These are phyloP conservation scores for Cartodere bifasciata DNA, from an alignment of 2,888 invertebrate genomes.

Conservation along the genomic window DNA sequence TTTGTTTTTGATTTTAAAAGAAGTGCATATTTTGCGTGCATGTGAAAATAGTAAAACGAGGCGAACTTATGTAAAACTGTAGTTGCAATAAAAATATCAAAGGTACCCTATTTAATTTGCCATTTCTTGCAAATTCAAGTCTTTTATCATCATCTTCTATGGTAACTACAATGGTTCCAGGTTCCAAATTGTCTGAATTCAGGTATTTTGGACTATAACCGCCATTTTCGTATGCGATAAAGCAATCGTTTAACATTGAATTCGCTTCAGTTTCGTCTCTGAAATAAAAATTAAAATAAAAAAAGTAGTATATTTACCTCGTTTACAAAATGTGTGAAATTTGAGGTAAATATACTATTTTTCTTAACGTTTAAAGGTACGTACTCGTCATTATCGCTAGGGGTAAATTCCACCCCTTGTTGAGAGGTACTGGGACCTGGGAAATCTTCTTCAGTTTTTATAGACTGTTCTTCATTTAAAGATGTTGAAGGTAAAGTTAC, in stretches of 20 bases:
- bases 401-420: background rate
- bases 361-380: no score
- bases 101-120: conserved; percentile 2
- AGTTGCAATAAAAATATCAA: conserved; percentile 3
- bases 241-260: conserved; percentile 41
- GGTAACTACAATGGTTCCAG: conserved; percentile 62
- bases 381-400: background rate
- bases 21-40: no score
- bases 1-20: no score
- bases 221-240: conserved; percentile 63
- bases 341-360: no score
- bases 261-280: conserved; percentile 35
- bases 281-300: no score
- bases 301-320: no score
- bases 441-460: conserved; percentile 1
- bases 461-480: background rate
- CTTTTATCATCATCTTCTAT: conserved; percentile 65
- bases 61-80: no score
- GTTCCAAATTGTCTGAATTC: conserved; percentile 48
- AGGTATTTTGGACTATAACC: conserved; percentile 74
- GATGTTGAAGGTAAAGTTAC: no score
- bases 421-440: background rate
- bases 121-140: conserved; percentile 59
- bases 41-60: no score
- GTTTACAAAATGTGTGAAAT: no score